Base-by-base conservation (phyloP, 2,888 invertebrate genomes). In the Pogonocherus hispidulus region DNA sequence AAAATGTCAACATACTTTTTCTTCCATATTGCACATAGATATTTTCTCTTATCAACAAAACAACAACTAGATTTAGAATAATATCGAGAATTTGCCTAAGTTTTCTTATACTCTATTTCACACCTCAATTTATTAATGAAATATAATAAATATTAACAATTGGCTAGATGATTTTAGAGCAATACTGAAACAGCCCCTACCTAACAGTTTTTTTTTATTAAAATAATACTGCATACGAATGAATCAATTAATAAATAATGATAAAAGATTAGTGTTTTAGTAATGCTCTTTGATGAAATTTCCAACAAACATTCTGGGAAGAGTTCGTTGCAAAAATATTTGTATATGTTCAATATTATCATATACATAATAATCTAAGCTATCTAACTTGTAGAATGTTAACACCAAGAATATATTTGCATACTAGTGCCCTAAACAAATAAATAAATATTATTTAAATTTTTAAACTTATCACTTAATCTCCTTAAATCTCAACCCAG, bases 401-500 rank as follows among this genome's bases (percentile, higher is more conserved):
- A n/a, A n/a, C n/a, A n/a, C n/a, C n/a, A n/a, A n/a, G n/a, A n/a
- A n/a, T n/a, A n/a, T n/a, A n/a, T n/a, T n/a, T n/a, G n/a, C n/a
- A n/a, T 23, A 6, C 23, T 23, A 23, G 32, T 2, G 11, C 5
- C 32, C 4, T 32, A 32, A 32, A 32, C 8, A 32, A 32, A 32
- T 32, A 32, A 32, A n/a, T n/a, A n/a, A n/a, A n/a, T n/a, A n/a
- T n/a, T n/a, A n/a, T n/a, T n/a, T n/a, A n/a, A n/a, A n/a, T n/a
- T n/a, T n/a, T n/a, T n/a, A n/a, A n/a, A n/a, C n/a, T n/a, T 27
- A 27, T 5, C 27, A 27, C 27, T 8, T 27, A 27, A 27, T 27
- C 27, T 5, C 27, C 3, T 27, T 5, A 27, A 27, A 63, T 52
- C 41, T 73, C 62, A 72, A 75, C 63, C 63, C 71, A 67, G 66